These are phyloP conservation scores for Cotesia typhae DNA, from an alignment of 1,140 invertebrate species.

Conservation along the genomic window DNA sequence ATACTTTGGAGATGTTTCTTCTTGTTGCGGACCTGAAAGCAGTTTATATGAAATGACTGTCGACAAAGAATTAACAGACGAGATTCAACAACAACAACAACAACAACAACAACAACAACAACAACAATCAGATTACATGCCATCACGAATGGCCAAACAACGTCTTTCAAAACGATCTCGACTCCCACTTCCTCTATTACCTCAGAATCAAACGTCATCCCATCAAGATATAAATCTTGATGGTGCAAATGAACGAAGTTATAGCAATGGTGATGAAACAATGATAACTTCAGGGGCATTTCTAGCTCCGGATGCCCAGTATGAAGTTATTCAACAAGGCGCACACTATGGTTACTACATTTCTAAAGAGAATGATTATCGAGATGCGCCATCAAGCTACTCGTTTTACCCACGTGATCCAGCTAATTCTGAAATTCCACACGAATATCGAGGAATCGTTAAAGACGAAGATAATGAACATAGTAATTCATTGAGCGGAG, in stretches of 20 bases:
- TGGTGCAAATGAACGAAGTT: constrained; percentile 42
- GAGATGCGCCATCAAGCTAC: constrained; percentile 46
- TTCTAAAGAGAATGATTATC: constrained; percentile 53
- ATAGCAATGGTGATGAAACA: constrained; percentile 55
- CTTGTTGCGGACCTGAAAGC: constrained; percentile 72
- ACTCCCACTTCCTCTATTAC: constrained; percentile 67
- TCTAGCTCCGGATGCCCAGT: constrained; percentile 71
- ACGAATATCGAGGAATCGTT: constrained; percentile 29
- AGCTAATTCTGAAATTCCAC: constrained; percentile 30
- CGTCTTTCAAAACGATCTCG: constrained; percentile 69
- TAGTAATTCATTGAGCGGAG: constrained; percentile 34
- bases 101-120: constrained; percentile 17
- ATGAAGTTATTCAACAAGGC: constrained; percentile 69
- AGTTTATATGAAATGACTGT: constrained; percentile 61
- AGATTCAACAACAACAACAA: constrained; percentile 12
- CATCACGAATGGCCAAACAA: constrained; percentile 65
- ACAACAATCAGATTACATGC: constrained; percentile 63
- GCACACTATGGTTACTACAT: constrained; percentile 52
- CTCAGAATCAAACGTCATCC: constrained; percentile 48
- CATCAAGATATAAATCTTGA: constrained; percentile 19
- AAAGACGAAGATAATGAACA: constrained; percentile 48
- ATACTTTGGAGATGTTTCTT: constrained; percentile 87
- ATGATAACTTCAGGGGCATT: constrained; percentile 58
- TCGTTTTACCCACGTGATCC: constrained; percentile 41
- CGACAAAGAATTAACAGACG: constrained; percentile 51